Conservation (phyloP, 2,113 vertebrate genomes). For the Damaliscus lunatus region DNA sequence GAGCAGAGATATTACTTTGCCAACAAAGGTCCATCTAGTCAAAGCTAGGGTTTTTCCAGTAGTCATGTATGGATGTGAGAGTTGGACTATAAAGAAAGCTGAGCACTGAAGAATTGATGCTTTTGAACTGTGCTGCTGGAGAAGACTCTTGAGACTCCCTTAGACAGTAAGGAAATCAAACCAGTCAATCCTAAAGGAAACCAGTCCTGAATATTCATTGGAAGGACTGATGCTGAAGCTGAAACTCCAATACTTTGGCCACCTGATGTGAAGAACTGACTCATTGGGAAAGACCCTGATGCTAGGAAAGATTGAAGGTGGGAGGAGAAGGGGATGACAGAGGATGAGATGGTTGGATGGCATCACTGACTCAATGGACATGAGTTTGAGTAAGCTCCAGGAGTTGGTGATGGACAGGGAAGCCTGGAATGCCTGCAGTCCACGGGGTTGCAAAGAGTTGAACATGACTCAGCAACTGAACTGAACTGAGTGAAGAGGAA, state of each 20-base stretch:
- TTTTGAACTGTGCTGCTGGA: neutral
- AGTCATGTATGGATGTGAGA: neutral
- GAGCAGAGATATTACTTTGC: neutral
- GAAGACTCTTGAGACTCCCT: neutral
- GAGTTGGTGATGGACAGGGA: neutral
- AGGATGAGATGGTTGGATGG: neutral
- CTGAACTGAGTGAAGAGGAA: neutral
- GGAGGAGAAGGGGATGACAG: neutral
- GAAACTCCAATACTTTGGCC: neutral
- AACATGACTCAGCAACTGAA: neutral
- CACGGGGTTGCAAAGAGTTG: neutral
- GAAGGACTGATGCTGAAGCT: neutral
- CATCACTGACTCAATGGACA: neutral
- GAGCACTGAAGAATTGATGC: neutral
- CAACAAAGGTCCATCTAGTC: neutral
- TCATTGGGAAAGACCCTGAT: neutral
- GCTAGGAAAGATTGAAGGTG: fast-evolving
- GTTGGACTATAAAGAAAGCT: neutral
- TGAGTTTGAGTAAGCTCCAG: neutral
- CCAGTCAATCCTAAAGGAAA: neutral
- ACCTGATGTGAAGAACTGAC: neutral
- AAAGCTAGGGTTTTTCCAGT: neutral
- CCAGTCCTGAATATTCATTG: neutral
- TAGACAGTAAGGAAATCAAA: neutral
- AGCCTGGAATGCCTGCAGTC: neutral